Conservation (phyloP, 2,797 vertebrate species). For the Malurus leucopterus region DNA sequence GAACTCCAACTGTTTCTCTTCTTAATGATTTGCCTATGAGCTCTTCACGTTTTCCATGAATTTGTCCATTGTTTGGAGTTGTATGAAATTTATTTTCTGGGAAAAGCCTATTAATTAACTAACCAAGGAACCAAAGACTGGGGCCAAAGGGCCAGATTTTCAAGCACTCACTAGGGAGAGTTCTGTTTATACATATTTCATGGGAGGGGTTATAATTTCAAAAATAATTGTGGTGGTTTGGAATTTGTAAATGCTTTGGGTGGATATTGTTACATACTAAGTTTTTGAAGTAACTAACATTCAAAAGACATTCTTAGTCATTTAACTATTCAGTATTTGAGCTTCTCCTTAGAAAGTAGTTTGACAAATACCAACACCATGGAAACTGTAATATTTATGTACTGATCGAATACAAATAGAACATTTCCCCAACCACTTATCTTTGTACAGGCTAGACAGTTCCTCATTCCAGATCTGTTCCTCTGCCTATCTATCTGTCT, state of each 20-base stretch:
- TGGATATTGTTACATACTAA: conserved; percentile 53
- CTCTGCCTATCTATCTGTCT: not conserved
- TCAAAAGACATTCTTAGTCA: conserved; percentile 45
- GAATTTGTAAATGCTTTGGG: conserved; percentile 55
- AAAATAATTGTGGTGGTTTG: conserved; percentile 64
- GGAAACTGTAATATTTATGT: conserved; percentile 62
- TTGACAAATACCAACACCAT: conserved; percentile 57
- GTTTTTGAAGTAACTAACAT: conserved; percentile 55
- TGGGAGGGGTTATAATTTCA: conserved; percentile 62
- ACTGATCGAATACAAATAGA: conserved; percentile 25
- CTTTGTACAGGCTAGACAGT: not conserved
- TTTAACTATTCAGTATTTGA: conserved; percentile 59
- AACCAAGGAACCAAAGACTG: not conserved
- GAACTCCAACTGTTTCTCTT: conserved; percentile 1
- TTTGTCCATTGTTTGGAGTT: conserved; percentile 49
- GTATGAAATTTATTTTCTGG: conserved; percentile 50
- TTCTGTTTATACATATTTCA: conserved; percentile 63
- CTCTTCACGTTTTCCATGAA: conserved; percentile 40
- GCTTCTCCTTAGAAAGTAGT: conserved; percentile 48
- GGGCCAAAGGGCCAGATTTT: conserved; percentile 57
- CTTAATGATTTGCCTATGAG: not conserved
- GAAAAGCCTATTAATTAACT: conserved; percentile 52
- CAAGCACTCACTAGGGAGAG: conserved; percentile 42
- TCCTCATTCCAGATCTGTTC: conserved; percentile 41
- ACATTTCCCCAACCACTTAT: conserved; percentile 22